Percentiles rank a stretch among this genome's conserved stretches.
phyloP scores from a whole-genome alignment of 2,797 vertebrate genomes.

The Neosilurus hyrtlii region DNA sequence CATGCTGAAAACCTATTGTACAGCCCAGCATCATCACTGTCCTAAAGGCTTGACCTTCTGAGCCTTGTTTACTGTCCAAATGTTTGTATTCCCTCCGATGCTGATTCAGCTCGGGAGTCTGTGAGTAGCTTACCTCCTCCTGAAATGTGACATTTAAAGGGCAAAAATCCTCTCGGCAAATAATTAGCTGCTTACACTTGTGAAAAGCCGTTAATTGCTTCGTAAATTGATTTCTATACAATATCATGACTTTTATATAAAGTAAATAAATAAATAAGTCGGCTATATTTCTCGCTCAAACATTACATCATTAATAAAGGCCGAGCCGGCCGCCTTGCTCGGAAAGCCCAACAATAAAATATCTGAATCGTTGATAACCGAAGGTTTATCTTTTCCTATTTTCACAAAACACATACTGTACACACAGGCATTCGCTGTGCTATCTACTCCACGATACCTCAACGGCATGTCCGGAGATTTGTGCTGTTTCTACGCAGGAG shows the following conservation, averaged over 20 bases:
- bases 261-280: too few relatives aligned
- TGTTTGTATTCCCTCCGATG: background rate
- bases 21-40: too few relatives aligned
- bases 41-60: conserved; percentile 10
- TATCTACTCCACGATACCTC: conserved; percentile 14
- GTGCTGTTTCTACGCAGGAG: background rate
- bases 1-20: background rate
- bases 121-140: background rate
- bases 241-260: background rate
- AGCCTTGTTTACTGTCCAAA: background rate
- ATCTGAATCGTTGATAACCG: background rate
- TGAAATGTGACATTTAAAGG: background rate
- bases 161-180: background rate
- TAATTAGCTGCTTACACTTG: background rate
- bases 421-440: background rate
- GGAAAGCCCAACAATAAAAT: background rate
- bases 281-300: background rate
- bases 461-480: conserved; percentile 14
- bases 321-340: too few relatives aligned
- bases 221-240: background rate
- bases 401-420: too few relatives aligned
- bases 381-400: background rate
- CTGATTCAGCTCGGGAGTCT: background rate
- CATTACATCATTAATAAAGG: background rate
- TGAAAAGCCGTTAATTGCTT: background rate